phyloP scores from a whole-genome alignment of 2,888 invertebrate species.

The Spisula subtruncata region DNA sequence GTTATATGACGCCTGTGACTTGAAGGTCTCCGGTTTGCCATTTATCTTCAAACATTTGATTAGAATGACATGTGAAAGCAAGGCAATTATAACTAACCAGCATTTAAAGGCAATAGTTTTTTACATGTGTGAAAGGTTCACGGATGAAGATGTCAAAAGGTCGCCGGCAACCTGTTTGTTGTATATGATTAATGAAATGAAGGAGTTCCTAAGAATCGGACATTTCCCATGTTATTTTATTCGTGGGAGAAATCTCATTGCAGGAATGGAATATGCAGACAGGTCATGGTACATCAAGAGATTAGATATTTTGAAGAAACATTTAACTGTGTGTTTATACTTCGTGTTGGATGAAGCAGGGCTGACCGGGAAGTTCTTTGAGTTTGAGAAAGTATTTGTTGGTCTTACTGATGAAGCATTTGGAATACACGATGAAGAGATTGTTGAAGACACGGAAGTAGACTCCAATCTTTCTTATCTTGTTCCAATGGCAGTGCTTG shows the following conservation, averaged over 20 bases:
- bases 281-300: constrained; percentile 30
- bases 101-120: constrained; percentile 21
- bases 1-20: neutral
- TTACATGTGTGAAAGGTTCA: constrained; percentile 8
- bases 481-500: neutral
- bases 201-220: neutral
- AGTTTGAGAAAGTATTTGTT: constrained; percentile 30
- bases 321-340: constrained; percentile 22
- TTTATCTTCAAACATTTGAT: neutral
- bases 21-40: neutral
- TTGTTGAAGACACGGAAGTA: neutral
- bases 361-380: neutral
- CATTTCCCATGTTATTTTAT: constrained; percentile 42
- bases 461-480: neutral
- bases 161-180: constrained; percentile 26
- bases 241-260: constrained; percentile 20
- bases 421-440: neutral
- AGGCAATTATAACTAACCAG: neutral
- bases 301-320: neutral
- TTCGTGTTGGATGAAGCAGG: constrained; percentile 29
- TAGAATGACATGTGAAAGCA: neutral
- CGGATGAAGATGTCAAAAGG: neutral
- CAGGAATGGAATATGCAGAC: neutral
- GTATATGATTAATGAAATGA: constrained; percentile 2
- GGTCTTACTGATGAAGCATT: neutral